Evolutionary conservation across 1,140 invertebrate species (phyloP).

Genomic region (Zaprionus tsacasi): DNA sequence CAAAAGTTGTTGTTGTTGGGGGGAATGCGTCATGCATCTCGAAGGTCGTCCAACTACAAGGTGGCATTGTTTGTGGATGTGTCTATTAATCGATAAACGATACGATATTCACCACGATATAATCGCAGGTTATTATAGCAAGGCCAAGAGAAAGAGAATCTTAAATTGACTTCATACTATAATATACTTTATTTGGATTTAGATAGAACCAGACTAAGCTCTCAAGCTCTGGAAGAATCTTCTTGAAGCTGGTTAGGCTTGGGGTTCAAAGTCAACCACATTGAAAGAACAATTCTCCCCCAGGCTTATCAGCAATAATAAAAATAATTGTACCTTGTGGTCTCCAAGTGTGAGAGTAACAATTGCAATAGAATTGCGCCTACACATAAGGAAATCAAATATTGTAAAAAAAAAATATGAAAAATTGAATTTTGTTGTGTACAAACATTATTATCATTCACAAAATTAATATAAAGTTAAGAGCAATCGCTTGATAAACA

Average conservation of each 20-base stretch:
- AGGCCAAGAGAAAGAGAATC: neutral
- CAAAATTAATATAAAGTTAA: too few species aligned
- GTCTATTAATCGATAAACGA: neutral
- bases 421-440: too few species aligned
- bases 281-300: neutral
- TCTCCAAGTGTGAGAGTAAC: too few species aligned
- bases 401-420: too few species aligned
- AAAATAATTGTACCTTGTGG: slow-evolving; percentile 1
- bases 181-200: neutral
- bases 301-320: slow-evolving; percentile 5
- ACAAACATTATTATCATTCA: too few species aligned
- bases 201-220: neutral
- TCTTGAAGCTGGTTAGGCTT: neutral
- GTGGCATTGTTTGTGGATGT: neutral
- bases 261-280: slow-evolving; percentile 24
- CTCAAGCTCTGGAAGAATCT: neutral
- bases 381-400: too few species aligned
- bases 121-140: neutral
- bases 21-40: neutral
- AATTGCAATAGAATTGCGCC: slow-evolving; percentile 1
- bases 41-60: neutral
- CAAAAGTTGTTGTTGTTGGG: neutral
- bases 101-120: neutral
- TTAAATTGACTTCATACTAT: neutral
- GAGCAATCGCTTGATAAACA: too few species aligned